Conservation (phyloP, 2,888 invertebrate species). For the Pseudococcus jackbeardsleyi region DNA sequence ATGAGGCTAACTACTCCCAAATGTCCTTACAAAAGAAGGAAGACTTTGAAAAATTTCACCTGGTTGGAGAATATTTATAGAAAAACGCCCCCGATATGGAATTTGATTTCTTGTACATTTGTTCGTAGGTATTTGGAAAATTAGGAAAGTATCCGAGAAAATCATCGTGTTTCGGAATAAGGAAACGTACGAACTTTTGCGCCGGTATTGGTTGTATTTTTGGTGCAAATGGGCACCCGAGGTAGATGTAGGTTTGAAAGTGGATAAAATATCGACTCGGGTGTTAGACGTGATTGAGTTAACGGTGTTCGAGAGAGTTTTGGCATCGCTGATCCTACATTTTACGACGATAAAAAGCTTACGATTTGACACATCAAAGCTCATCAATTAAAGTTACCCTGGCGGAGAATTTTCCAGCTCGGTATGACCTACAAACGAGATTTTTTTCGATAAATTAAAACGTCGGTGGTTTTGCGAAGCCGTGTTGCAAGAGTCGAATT, state of each 20-base stretch:
- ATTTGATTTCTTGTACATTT: not conserved
- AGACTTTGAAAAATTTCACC: not conserved
- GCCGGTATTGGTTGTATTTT: not conserved
- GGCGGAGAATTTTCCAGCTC: not conserved
- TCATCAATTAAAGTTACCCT: slow-evolving; percentile 5
- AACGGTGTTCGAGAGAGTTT: not conserved
- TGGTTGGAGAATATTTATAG: too few relatives aligned
- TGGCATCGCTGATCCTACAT: not conserved
- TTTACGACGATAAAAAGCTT: not conserved
- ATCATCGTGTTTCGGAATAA: not conserved
- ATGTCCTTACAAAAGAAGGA: not conserved
- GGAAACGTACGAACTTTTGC: not conserved
- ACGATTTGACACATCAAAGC: slow-evolving; percentile 7
- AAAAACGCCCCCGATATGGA: not conserved
- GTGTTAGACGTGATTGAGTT: not conserved
- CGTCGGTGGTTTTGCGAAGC: not conserved
- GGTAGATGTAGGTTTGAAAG: not conserved
- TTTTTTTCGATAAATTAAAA: not conserved
- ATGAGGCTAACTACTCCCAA: not conserved
- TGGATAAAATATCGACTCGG: not conserved
- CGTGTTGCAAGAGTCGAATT: not conserved
- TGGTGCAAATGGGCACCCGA: not conserved
- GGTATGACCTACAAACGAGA: not conserved
- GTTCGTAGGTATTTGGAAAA: not conserved
- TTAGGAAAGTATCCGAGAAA: not conserved